These are phyloP conservation scores for Micrasema longulum DNA, from an alignment of 1,140 invertebrate genomes.

Conservation along the genomic window DNA sequence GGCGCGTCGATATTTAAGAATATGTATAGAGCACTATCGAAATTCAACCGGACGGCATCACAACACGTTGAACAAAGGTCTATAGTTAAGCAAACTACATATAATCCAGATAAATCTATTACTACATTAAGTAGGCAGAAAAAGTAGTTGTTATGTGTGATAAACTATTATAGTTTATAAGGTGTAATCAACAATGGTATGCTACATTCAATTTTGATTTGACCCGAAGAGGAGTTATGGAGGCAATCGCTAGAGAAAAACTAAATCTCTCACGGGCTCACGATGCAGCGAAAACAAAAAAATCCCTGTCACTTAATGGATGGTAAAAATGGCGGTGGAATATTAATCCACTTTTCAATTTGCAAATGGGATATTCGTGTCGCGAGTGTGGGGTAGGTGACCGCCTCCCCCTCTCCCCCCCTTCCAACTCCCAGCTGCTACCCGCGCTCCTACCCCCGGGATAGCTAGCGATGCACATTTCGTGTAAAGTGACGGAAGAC, in stretches of 20 bases:
- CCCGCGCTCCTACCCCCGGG: background rate
- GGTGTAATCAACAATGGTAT: no score
- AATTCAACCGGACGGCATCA: no score
- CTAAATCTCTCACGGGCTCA: slow-evolving; percentile 12
- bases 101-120: no score
- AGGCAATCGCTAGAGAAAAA: background rate
- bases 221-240: no score
- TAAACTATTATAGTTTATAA: no score
- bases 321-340: slow-evolving; percentile 55
- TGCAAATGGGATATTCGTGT: slow-evolving; percentile 55
- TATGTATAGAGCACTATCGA: no score
- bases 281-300: slow-evolving; percentile 49
- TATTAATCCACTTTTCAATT: slow-evolving; percentile 56
- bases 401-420: slow-evolving; percentile 33
- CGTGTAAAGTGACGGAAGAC: slow-evolving; percentile 34
- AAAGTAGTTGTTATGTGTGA: no score
- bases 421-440: slow-evolving; percentile 9
- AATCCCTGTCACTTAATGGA: slow-evolving; percentile 52
- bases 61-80: no score
- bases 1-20: no score
- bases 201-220: no score
- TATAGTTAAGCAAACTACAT: no score
- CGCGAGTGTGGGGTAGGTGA: slow-evolving; percentile 42
- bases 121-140: no score
- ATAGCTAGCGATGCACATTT: slow-evolving; percentile 20